Percentiles rank a stretch among this genome's conserved stretches.
Evolutionary conservation across 37 sponge, comb jelly and placozoan species (phyloP).

Genomic region (Chondrosia reniformis): DNA sequence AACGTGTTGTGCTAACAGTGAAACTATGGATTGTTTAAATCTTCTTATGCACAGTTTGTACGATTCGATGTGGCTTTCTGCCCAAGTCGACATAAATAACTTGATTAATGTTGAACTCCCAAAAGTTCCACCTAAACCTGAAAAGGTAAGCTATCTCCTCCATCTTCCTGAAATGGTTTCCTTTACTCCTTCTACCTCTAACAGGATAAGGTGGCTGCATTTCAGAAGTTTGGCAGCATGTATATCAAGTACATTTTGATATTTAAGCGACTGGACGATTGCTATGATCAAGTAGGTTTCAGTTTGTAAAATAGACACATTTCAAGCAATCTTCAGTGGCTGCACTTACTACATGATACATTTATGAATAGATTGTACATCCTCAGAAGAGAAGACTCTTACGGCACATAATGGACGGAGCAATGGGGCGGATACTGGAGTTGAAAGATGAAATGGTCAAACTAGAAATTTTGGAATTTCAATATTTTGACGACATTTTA

Average conservation of each 20-base stretch:
- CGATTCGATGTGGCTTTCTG: constrained; percentile 84
- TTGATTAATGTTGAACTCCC: constrained; percentile 77
- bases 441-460: constrained; percentile 95
- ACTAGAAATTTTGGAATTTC: constrained; percentile 89
- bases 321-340: too few relatives aligned
- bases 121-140: constrained; percentile 75
- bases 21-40: not conserved
- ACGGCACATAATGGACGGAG: constrained; percentile 86
- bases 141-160: constrained; percentile 43
- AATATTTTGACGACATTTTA: constrained; percentile 97
- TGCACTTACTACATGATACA: too few relatives aligned
- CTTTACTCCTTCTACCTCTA: not conserved
- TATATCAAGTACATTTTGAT: constrained; percentile 88
- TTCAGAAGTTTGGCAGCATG: constrained; percentile 81
- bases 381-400: constrained; percentile 91
- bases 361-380: constrained; percentile 80
- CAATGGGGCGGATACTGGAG: constrained; percentile 96
- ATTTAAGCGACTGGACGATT: constrained; percentile 86
- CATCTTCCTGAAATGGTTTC: not conserved
- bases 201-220: constrained; percentile 82
- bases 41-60: constrained; percentile 44
- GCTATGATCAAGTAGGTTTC: constrained; percentile 85
- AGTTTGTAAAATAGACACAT: not conserved
- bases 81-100: constrained; percentile 67
- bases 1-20: not conserved